Evolutionary conservation across 2,888 invertebrate genomes (phyloP).

Genomic region (Mesochorus sp.): DNA sequence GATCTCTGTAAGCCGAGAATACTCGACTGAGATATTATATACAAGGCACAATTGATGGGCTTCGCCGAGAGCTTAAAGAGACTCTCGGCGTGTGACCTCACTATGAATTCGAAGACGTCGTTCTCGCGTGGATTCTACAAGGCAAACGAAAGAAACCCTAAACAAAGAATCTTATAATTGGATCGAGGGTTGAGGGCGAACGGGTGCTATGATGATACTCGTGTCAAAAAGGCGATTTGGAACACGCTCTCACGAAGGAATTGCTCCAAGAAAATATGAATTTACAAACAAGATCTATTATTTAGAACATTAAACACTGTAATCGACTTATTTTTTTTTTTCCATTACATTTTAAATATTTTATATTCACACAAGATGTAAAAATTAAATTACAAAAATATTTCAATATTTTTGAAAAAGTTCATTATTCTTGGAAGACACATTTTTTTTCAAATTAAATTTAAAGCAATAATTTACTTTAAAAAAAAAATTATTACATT

Average conservation of each 20-base stretch:
- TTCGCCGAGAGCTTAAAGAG: conserved; percentile 53
- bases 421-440: too few relatives aligned
- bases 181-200: conserved; percentile 16
- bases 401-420: too few relatives aligned
- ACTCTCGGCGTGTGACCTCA: conserved; percentile 30
- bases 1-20: not conserved
- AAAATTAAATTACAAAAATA: too few relatives aligned
- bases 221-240: conserved; percentile 11
- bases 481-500: too few relatives aligned
- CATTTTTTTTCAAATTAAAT: too few relatives aligned
- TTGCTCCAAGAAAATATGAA: too few relatives aligned
- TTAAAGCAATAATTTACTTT: too few relatives aligned
- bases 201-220: not conserved
- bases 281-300: too few relatives aligned
- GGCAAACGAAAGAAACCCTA: conserved; percentile 57
- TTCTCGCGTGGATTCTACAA: conserved; percentile 30
- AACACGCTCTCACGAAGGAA: not conserved
- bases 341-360: too few relatives aligned
- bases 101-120: conserved; percentile 44
- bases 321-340: too few relatives aligned
- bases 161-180: conserved; percentile 54
- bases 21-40: conserved; percentile 38
- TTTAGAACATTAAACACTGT: too few relatives aligned
- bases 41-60: conserved; percentile 37
- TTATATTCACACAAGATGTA: too few relatives aligned